Conservation (phyloP, 2,888 invertebrate genomes). For the Sphaerophoria rueppellii region DNA sequence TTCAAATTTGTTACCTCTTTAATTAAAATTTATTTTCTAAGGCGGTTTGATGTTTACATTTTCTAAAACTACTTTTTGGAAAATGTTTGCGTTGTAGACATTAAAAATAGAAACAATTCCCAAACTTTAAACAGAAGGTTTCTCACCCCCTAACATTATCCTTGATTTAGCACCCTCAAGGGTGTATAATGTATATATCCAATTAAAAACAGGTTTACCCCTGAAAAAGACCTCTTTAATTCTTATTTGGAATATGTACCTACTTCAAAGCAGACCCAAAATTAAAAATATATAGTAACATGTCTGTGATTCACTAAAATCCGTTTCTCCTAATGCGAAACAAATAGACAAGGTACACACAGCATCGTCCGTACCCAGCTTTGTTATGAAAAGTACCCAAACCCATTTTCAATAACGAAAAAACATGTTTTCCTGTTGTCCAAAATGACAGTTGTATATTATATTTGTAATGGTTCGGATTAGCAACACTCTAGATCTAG, state of each 20-base stretch:
- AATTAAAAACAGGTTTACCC: not conserved
- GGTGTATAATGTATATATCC: not conserved
- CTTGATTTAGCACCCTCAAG: no score
- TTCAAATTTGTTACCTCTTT: no score
- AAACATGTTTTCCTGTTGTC: constrained; percentile 36
- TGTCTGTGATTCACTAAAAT: constrained; percentile 18
- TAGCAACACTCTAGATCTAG: constrained; percentile 36
- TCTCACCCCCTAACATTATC: no score
- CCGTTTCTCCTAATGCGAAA: not conserved
- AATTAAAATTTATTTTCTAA: no score
- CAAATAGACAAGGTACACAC: not conserved
- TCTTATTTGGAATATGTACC: not conserved
- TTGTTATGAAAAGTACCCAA: not conserved
- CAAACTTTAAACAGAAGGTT: no score
- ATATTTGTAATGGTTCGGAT: not conserved
- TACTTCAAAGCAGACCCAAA: not conserved
- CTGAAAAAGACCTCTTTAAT: not conserved
- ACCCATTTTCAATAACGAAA: constrained; percentile 15
- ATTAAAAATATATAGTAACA: not conserved
- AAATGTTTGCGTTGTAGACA: no score
- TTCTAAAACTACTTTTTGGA: no score
- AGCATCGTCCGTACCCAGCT: not conserved
- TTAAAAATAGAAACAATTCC: no score
- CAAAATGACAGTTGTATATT: constrained; percentile 31
- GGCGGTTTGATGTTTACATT: no score